These are phyloP conservation scores for Apogon talboti DNA, from an alignment of 2,797 vertebrate genomes.

Conservation along the genomic window DNA sequence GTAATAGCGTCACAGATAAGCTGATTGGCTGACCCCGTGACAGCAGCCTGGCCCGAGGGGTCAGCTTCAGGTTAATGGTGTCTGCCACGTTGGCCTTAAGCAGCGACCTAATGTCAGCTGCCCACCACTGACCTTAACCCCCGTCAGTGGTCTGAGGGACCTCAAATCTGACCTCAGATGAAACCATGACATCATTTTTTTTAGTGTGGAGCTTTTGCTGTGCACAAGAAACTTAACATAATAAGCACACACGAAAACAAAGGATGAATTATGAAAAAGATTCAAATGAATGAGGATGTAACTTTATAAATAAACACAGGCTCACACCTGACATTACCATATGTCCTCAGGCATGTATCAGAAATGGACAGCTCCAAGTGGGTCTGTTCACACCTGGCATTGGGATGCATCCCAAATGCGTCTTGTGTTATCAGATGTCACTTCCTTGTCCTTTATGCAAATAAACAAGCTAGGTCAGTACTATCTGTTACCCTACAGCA, in stretches of 20 bases:
- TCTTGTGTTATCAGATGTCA: no score
- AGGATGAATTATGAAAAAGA: background rate
- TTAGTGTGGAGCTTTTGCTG: constrained; percentile 17
- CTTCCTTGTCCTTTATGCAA: no score
- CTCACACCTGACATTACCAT: no score
- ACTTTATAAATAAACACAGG: no score
- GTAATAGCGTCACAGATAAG: constrained; percentile 49
- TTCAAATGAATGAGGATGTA: background rate
- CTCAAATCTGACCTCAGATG: constrained; percentile 50
- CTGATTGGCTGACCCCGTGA: constrained; percentile 57
- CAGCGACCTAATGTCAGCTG: constrained; percentile 64
- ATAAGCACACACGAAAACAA: constrained; percentile 1
- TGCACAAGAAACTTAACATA: constrained; percentile 24
- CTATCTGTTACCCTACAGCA: no score
- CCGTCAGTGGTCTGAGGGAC: constrained; percentile 18
- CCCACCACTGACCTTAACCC: constrained; percentile 52
- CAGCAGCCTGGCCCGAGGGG: constrained; percentile 61
- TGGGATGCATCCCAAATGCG: no score
- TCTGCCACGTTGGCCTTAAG: constrained; percentile 49
- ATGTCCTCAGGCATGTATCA: no score
- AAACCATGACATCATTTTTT: constrained; percentile 21
- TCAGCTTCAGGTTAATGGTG: constrained; percentile 66
- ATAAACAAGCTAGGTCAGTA: no score
- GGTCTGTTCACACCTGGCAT: no score
- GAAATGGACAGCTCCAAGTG: no score